Evolutionary conservation across 2,888 invertebrate species (phyloP).

Genomic region (Mythimna pallens): DNA sequence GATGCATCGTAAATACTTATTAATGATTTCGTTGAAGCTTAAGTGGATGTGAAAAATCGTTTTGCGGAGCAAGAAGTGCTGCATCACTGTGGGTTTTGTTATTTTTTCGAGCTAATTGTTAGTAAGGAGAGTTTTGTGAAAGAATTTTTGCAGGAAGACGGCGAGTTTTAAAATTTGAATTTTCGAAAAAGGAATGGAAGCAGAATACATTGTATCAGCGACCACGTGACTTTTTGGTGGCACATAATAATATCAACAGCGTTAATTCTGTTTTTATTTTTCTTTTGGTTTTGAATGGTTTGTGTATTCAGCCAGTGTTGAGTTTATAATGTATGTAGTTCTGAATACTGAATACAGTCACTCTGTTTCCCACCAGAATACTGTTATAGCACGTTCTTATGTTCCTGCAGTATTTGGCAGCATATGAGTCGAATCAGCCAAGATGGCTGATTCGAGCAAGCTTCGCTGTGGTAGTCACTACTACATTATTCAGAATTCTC

Average conservation of each 20-base stretch:
- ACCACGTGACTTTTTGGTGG: not conserved
- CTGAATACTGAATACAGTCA: no score
- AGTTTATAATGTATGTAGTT: no score
- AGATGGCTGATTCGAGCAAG: no score
- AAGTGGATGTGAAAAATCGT: conserved; percentile 73
- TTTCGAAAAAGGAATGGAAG: not conserved
- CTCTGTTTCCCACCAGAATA: no score
- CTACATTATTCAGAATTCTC: no score
- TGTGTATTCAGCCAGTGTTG: no score
- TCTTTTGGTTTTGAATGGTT: no score
- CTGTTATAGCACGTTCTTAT: no score
- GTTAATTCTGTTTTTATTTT: no score
- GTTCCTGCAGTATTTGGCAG: no score
- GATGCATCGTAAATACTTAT: conserved; percentile 83
- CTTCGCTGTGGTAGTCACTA: no score
- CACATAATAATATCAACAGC: not conserved
- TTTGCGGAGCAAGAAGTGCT: conserved; percentile 58
- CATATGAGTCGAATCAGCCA: no score
- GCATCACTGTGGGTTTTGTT: conserved; percentile 60
- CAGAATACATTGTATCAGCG: not conserved
- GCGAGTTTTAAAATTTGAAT: not conserved
- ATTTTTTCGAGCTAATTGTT: conserved; percentile 29
- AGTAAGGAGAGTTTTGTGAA: conserved; percentile 2
- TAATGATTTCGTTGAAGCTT: conserved; percentile 78
- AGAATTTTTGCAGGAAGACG: not conserved